phyloP scores from a whole-genome alignment of 2,888 invertebrate genomes.

The Stegophylla sp. region DNA sequence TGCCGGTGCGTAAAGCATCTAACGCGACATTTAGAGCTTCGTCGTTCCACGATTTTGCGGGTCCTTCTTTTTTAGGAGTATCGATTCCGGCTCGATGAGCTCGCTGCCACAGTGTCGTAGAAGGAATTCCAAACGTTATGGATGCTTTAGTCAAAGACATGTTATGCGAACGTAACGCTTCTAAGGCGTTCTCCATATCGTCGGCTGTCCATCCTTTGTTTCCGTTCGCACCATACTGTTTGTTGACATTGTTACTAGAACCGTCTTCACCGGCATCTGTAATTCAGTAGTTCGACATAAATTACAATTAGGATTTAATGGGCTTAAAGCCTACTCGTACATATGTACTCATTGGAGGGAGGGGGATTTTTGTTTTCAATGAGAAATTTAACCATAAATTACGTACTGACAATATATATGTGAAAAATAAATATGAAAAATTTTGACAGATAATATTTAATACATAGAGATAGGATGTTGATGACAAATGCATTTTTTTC shows the following conservation, averaged over 20 bases:
- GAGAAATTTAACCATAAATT: too few relatives aligned
- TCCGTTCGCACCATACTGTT: conserved; percentile 35
- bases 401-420: too few relatives aligned
- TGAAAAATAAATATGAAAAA: too few relatives aligned
- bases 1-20: conserved; percentile 81
- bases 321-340: too few relatives aligned
- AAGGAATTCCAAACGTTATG: conserved; percentile 86
- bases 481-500: too few relatives aligned
- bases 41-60: conserved; percentile 87
- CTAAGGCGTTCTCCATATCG: conserved; percentile 87
- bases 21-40: conserved; percentile 82
- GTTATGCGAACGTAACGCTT: conserved; percentile 82
- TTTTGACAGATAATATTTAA: too few relatives aligned
- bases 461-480: too few relatives aligned
- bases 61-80: conserved; percentile 88
- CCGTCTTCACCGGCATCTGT: conserved; percentile 61
- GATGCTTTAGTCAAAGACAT: conserved; percentile 90
- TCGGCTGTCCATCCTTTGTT: conserved; percentile 84
- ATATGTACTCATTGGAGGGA: too few relatives aligned
- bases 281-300: conserved; percentile 5
- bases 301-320: background rate
- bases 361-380: too few relatives aligned
- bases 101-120: conserved; percentile 89
- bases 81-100: conserved; percentile 77
- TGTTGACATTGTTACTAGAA: conserved; percentile 49